Evolutionary conservation across 2,797 vertebrate genomes (phyloP), one percentile per base, ranked within the genome.

Genomic region (Anomalospiza imberbis): DNA sequence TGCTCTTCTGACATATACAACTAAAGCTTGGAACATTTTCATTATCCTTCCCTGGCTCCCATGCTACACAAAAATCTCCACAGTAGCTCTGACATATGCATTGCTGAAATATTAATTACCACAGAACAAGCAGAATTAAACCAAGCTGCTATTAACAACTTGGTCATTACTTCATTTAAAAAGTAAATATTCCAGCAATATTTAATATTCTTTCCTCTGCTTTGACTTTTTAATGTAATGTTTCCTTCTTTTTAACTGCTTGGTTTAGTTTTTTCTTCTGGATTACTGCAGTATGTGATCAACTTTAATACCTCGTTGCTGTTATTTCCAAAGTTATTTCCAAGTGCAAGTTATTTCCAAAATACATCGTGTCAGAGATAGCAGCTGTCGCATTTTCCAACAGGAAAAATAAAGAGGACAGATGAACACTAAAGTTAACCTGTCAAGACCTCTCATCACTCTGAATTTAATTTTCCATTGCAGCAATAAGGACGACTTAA

Each of bases 251-350:
- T 72, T 40, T 12, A 88, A 79, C 22, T 68, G 42, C 32, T 66
- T 82, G 22, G 14, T 40, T 92, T 58, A 70, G 25, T 15, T 4
- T 63, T 72, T 76, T 48, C n/a, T 76, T 74, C 54, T 36, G 6
- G 5, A 42, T 55, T 81, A 84, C 77, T 62, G 44, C 40, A 86
- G 28, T 51, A 31, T 7, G 7, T 51, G 19, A 72, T 25, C 21
- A 70, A 61, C 10, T 55, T 70, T 8, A 61, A 8, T 7, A 54
- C 2, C 32, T 60, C 0, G 0, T 4, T 76, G n/a, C 20, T 63
- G 10, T 4, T n/a, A n/a, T n/a, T n/a, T n/a, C n/a, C n/a, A n/a
- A n/a, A n/a, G n/a, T n/a, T n/a, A n/a, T n/a, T n/a, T n/a, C n/a
- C n/a, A n/a, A 77, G 29, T 10, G 2, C 14, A 72, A 51, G 20